A percentile compares a stretch with the other conserved stretches of the same genome.
phyloP scores from a whole-genome alignment of 2,888 invertebrate genomes.

The Diadegma fenestrale region DNA sequence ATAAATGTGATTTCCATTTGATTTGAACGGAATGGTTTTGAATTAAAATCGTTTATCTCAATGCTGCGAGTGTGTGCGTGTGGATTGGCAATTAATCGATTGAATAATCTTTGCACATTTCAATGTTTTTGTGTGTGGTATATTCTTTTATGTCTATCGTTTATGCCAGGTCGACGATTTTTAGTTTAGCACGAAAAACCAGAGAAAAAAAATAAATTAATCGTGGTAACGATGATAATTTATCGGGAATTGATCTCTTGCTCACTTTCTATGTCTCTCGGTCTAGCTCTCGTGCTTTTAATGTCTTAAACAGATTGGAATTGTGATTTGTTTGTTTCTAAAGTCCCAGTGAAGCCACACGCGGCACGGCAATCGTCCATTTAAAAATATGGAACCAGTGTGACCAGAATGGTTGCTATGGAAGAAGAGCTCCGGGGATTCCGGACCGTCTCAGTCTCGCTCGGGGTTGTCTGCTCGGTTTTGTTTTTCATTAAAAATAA shows the following conservation, averaged over 20 bases:
- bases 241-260: constrained; percentile 24
- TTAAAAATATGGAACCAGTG: constrained; percentile 85
- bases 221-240: constrained; percentile 31
- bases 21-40: not conserved
- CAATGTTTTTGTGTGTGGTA: constrained; percentile 11
- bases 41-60: constrained; percentile 16
- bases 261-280: constrained; percentile 11
- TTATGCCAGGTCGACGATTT: constrained; percentile 61
- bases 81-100: constrained; percentile 17
- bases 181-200: constrained; percentile 7
- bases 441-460: constrained; percentile 81
- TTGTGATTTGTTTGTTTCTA: constrained; percentile 54
- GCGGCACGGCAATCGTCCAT: constrained; percentile 80
- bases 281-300: constrained; percentile 11
- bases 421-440: constrained; percentile 84
- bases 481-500: constrained; percentile 24
- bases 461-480: constrained; percentile 78
- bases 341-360: constrained; percentile 82
- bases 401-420: constrained; percentile 85
- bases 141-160: constrained; percentile 42
- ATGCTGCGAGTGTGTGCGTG: not conserved
- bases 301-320: constrained; percentile 44
- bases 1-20: constrained; percentile 1
- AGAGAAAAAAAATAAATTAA: constrained; percentile 39
- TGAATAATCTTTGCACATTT: constrained; percentile 32